Base-by-base conservation (phyloP, 2,888 invertebrate species). In the Ochropleura plecta region DNA sequence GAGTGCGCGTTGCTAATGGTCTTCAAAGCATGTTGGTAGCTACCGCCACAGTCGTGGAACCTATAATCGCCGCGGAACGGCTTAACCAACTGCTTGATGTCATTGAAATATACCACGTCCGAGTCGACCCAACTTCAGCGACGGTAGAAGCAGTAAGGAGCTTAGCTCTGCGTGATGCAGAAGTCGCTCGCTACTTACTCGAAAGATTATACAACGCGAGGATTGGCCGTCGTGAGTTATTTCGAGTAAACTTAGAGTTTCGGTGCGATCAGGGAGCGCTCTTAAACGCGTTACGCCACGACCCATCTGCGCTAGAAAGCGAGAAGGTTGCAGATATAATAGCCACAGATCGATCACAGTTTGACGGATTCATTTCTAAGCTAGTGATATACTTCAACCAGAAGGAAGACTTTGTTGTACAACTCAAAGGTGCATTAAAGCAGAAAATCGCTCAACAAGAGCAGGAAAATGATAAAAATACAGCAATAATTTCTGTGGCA, bases 211-310 rank as follows among this genome's bases (percentile, higher is more conserved):
- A 88, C 68, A 48, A 90, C 0, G 79, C 85, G 3, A 89, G 87
- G 53, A 79, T 93, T 12, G 93, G 90, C 8, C 92, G 95, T 12
- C 91, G 90, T 60, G 85, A 90, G 68, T 82, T 95, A 5, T 86
- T 93, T 44, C 76, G 73, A 6, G 88, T 90, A 63, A 91, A 91
- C n/a, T 92, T 94, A 66, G 76, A 81, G 7, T 75, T 93, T 0
- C 84, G 86, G 0, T 88, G 90, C 60, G 90, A 89, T n/a, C 89
- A 92, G 59, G 91, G 85, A 3, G 92, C 94, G 0, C 93, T 92
- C 59, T 3, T 93, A 1, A 95, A 95, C 76, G 93, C 89, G 0
- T 78, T 95, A 16, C 92, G 91, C 42, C 94, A 95, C 63, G 90
- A 94, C 30, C 76, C 86, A 4, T 68, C 75, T 6, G 78, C 92